Conservation (phyloP, 2,113 vertebrate genomes). For the Tursiops truncatus region DNA sequence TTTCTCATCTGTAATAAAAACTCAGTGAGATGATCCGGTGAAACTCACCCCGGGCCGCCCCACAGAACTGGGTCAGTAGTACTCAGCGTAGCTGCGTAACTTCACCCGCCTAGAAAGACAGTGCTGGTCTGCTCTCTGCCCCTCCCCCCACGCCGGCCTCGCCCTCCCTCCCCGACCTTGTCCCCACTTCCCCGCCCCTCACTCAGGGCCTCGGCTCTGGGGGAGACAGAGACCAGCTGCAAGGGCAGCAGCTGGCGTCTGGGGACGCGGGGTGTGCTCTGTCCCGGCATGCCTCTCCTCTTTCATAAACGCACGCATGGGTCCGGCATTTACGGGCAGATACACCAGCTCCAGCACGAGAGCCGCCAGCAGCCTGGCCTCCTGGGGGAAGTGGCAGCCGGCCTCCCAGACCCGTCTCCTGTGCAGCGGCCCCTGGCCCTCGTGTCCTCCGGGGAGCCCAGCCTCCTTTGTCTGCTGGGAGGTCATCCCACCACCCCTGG, state of each 20-base stretch:
- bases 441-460: background rate
- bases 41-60: background rate
- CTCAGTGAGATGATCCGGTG: background rate
- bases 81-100: fast-evolving
- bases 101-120: background rate
- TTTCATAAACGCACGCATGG: fast-evolving
- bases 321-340: fast-evolving
- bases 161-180: background rate
- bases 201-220: background rate
- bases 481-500: background rate
- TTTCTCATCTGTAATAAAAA: background rate
- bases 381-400: background rate
- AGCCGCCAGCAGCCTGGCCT: background rate
- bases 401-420: background rate
- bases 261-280: fast-evolving
- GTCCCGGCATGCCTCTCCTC: background rate
- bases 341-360: fast-evolving
- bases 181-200: background rate
- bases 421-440: fast-evolving
- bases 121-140: background rate
- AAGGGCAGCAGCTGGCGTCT: background rate
- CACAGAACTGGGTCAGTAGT: background rate
- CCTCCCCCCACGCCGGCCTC: background rate
- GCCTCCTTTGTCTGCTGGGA: background rate
- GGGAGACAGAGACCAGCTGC: background rate